A percentile compares a stretch with the other conserved stretches of the same genome.
phyloP scores from a whole-genome alignment of 1,140 invertebrate species.

The Diachasmimorpha longicaudata region DNA sequence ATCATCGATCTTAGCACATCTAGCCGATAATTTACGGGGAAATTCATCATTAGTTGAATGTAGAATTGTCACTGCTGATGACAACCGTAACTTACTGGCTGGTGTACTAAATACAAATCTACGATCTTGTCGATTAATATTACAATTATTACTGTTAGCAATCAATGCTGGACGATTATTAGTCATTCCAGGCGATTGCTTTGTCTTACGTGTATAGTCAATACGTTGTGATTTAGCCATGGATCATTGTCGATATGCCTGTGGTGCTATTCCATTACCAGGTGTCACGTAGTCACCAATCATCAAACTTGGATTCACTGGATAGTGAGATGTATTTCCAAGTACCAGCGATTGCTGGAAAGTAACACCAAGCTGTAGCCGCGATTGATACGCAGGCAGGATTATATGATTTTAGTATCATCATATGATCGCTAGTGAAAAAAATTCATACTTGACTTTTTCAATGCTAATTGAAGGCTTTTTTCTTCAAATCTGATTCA shows the following conservation, averaged over 20 bases:
- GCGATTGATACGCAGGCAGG: slow-evolving; percentile 57
- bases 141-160: slow-evolving; percentile 21
- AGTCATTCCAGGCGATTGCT: slow-evolving; percentile 36
- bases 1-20: slow-evolving; percentile 9
- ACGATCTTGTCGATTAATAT: slow-evolving; percentile 45
- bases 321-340: slow-evolving; percentile 70
- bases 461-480: neutral
- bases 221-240: slow-evolving; percentile 42
- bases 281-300: slow-evolving; percentile 79
- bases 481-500: neutral
- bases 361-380: slow-evolving; percentile 63
- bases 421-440: slow-evolving; percentile 31
- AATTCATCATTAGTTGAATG: slow-evolving; percentile 32
- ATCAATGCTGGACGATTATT: slow-evolving; percentile 18
- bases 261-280: slow-evolving; percentile 63
- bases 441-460: slow-evolving; percentile 33
- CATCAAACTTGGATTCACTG: slow-evolving; percentile 79
- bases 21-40: neutral
- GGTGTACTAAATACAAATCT: slow-evolving; percentile 49
- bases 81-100: slow-evolving; percentile 46
- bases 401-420: slow-evolving; percentile 52
- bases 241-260: slow-evolving; percentile 63
- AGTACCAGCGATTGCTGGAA: slow-evolving; percentile 69
- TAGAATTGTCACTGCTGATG: slow-evolving; percentile 45
- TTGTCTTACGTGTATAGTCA: slow-evolving; percentile 41